These are phyloP conservation scores for Heliconius eleuchia DNA, from an alignment of 1,140 invertebrate species.

Conservation along the genomic window DNA sequence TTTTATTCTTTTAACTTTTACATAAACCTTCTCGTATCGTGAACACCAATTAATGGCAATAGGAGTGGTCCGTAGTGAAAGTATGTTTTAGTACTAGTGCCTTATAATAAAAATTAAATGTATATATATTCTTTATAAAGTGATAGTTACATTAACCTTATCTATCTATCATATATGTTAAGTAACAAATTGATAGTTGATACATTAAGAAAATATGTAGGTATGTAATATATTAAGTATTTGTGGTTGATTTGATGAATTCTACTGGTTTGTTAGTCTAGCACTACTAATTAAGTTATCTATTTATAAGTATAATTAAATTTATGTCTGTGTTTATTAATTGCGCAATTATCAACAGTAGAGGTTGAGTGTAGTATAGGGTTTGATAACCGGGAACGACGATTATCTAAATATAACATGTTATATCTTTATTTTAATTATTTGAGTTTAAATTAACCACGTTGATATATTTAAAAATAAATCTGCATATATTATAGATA, in stretches of 20 bases:
- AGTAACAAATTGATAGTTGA: background rate
- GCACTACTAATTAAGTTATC: constrained; percentile 10
- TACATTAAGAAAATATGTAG: constrained; percentile 1
- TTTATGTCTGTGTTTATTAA: constrained; percentile 7
- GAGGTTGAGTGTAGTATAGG: background rate
- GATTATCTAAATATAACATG: background rate
- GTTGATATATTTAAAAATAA: background rate
- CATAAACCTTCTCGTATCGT: too few relatives aligned
- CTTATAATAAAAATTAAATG: too few relatives aligned
- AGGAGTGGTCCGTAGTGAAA: background rate
- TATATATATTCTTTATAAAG: background rate
- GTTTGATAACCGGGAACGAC: background rate
- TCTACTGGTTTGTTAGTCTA: constrained; percentile 5
- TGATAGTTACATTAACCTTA: background rate
- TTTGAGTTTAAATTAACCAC: background rate
- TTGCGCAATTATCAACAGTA: background rate
- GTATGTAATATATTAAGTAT: background rate
- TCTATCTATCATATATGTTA: background rate
- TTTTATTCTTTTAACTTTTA: too few relatives aligned
- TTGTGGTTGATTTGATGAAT: background rate
- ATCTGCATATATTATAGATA: background rate
- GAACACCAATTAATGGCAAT: background rate
- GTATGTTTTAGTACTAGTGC: background rate
- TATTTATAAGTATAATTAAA: background rate
- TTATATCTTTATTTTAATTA: background rate